These are phyloP conservation scores for Ligdia adustata DNA, from an alignment of 2,888 invertebrate species.

Conservation along the genomic window DNA sequence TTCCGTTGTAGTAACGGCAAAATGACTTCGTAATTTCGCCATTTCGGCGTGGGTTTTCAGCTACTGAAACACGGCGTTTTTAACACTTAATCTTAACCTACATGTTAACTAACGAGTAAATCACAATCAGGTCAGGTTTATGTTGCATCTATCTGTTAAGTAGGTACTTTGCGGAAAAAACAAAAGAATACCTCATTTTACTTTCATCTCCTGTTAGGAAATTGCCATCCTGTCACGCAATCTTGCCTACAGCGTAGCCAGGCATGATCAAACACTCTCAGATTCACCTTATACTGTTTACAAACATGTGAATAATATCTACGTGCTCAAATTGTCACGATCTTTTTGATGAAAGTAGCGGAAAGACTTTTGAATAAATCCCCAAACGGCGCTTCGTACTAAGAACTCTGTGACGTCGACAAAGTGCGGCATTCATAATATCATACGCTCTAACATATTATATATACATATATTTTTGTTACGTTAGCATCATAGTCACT, in stretches of 20 bases:
- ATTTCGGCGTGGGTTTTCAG: constrained; percentile 2
- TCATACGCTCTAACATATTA: not conserved
- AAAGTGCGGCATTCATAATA: constrained; percentile 1
- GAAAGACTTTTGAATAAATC: constrained; percentile 17
- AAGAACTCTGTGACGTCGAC: no score
- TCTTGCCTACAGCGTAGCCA: constrained; percentile 15
- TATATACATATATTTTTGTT: no score
- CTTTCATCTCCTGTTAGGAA: constrained; percentile 37
- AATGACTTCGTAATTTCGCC: constrained; percentile 10
- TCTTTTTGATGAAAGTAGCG: constrained; percentile 11
- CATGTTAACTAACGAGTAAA: not conserved
- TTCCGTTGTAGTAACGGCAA: constrained; percentile 2
- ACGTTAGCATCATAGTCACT: no score
- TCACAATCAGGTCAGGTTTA: not conserved
- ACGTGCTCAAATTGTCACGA: constrained; percentile 3
- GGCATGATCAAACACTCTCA: constrained; percentile 15
- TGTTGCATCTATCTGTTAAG: constrained; percentile 1
- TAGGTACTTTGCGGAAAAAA: constrained; percentile 20
- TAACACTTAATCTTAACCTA: no score
- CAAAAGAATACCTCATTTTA: constrained; percentile 27
- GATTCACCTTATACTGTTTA: constrained; percentile 10
- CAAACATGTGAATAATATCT: constrained; percentile 16
- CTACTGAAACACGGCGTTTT: constrained; percentile 4
- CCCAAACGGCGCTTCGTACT: constrained; percentile 4
- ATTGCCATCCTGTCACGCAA: constrained; percentile 34